Conservation (phyloP, 2,888 invertebrate species). For the Smittia aterrima region DNA sequence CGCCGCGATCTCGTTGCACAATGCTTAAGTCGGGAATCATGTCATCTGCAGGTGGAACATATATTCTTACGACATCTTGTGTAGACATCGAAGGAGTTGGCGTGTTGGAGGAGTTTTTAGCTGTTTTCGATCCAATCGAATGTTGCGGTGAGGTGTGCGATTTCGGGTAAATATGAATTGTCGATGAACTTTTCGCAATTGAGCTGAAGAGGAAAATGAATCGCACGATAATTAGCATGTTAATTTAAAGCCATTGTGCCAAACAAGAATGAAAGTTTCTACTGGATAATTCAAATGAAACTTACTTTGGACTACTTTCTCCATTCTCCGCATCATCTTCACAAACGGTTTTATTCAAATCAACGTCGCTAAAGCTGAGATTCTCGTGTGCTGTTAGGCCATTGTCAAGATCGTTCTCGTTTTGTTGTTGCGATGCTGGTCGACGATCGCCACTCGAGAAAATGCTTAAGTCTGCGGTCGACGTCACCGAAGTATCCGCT, state of each 20-base stretch:
- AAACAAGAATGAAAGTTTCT: conserved; percentile 14
- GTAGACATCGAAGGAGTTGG: conserved; percentile 45
- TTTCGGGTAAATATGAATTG: conserved; percentile 38
- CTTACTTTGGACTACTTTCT: conserved; percentile 45
- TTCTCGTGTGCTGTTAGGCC: conserved; percentile 43
- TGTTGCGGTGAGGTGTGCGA: background rate
- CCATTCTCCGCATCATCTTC: conserved; percentile 44
- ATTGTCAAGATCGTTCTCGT: conserved; percentile 44
- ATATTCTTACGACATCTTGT: conserved; percentile 45
- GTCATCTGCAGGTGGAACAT: conserved; percentile 44
- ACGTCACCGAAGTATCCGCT: conserved; percentile 80
- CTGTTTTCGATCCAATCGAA: background rate
- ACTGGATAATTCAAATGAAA: background rate
- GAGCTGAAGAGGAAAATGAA: conserved; percentile 20
- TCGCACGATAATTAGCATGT: background rate
- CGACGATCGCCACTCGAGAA: conserved; percentile 62
- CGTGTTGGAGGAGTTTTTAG: conserved; percentile 30
- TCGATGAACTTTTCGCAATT: conserved; percentile 38
- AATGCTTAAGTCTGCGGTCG: conserved; percentile 77
- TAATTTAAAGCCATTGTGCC: background rate
- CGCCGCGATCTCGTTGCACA: conserved; percentile 24
- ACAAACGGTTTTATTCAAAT: conserved; percentile 36
- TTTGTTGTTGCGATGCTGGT: conserved; percentile 44
- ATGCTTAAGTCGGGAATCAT: conserved; percentile 5
- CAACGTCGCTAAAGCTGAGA: conserved; percentile 28